Evolutionary conservation across 2,888 invertebrate genomes (phyloP).

Genomic region (Mayetiola destructor): DNA sequence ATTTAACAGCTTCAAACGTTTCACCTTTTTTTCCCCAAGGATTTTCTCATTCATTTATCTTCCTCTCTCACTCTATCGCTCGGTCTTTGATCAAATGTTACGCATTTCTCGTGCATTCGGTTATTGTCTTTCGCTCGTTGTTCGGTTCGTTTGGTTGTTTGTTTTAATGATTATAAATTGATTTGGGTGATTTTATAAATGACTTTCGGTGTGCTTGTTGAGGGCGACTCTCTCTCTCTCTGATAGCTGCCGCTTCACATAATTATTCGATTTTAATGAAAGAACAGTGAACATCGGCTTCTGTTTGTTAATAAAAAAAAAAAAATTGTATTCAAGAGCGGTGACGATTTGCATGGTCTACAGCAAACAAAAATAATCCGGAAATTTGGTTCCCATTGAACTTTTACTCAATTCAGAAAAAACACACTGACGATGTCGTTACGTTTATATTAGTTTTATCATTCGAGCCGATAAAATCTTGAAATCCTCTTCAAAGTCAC

Average conservation of each 20-base stretch:
- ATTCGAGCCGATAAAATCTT: no score
- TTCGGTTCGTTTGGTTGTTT: not conserved
- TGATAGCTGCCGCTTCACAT: no score
- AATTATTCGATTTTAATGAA: not conserved
- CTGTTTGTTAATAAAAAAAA: not conserved
- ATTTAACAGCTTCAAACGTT: not conserved
- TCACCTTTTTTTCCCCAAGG: not conserved
- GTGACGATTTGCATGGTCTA: no score
- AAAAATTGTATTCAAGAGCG: no score
- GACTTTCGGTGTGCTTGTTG: not conserved
- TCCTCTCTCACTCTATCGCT: not conserved
- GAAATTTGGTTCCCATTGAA: not conserved
- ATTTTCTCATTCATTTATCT: not conserved
- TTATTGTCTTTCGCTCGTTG: not conserved
- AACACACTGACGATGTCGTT: no score
- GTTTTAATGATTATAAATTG: conserved; percentile 10
- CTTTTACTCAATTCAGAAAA: no score
- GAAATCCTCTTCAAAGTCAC: no score
- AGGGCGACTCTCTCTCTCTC: conserved; percentile 8
- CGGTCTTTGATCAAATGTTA: not conserved
- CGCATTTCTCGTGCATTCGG: not conserved
- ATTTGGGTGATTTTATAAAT: conserved; percentile 10
- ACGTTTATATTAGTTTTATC: no score
- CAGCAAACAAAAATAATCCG: not conserved
- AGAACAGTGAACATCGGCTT: not conserved